Evolutionary conservation across 2,888 invertebrate genomes (phyloP).

Genomic region (Parasteatoda lunata): DNA sequence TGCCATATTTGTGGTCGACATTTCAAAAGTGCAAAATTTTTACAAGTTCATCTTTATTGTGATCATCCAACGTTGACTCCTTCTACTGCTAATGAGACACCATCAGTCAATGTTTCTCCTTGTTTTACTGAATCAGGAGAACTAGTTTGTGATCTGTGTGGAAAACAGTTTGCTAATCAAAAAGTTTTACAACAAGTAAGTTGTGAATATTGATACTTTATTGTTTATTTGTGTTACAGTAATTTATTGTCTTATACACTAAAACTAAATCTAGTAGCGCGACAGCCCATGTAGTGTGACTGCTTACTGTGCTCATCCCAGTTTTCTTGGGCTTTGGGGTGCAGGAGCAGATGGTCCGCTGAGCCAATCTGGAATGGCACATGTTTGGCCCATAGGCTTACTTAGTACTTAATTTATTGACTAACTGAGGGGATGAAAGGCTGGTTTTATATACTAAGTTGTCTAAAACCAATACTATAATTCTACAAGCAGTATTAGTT

Average conservation of each 20-base stretch:
- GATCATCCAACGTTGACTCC: slow-evolving; percentile 71
- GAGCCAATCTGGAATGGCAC: too few relatives aligned
- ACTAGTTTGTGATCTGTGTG: slow-evolving; percentile 70
- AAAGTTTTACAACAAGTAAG: slow-evolving; percentile 70
- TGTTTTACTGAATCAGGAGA: slow-evolving; percentile 19
- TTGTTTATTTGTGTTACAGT: neutral
- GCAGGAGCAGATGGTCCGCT: too few relatives aligned
- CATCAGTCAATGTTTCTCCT: slow-evolving; percentile 48
- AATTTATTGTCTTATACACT: neutral
- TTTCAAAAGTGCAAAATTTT: slow-evolving; percentile 72
- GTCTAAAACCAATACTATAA: too few relatives aligned
- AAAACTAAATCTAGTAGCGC: too few relatives aligned
- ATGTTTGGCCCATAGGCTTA: too few relatives aligned
- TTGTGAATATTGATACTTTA: neutral
- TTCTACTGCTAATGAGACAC: slow-evolving; percentile 38
- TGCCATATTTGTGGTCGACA: slow-evolving; percentile 72
- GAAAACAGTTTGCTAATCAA: slow-evolving; percentile 68
- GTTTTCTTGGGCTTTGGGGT: too few relatives aligned
- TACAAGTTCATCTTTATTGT: slow-evolving; percentile 72
- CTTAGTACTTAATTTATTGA: too few relatives aligned
- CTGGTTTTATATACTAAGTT: too few relatives aligned
- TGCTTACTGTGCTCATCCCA: too few relatives aligned
- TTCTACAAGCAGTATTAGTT: too few relatives aligned
- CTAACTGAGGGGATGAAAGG: too few relatives aligned
- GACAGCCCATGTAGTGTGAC: too few relatives aligned